Evolutionary conservation across 2,888 invertebrate species (phyloP).

Genomic region (Xestia xanthographa): DNA sequence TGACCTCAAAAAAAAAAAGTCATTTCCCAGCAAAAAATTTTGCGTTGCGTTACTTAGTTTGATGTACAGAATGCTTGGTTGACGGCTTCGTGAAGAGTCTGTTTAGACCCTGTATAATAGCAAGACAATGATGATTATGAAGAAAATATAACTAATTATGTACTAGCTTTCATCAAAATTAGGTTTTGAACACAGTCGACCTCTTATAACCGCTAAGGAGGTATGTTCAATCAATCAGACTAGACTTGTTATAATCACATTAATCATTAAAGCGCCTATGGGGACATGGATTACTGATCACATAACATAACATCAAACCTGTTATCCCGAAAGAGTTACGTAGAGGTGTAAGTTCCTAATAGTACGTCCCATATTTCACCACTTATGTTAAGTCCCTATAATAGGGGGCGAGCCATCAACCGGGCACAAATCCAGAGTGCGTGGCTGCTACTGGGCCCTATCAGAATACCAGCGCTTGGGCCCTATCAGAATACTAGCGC

Average conservation of each 20-base stretch:
- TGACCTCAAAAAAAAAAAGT: too few relatives aligned
- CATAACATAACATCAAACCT: neutral
- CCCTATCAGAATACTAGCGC: too few relatives aligned
- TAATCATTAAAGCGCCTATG: constrained; percentile 1
- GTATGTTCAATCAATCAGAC: constrained; percentile 6
- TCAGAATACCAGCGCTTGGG: too few relatives aligned
- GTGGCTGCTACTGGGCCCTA: neutral
- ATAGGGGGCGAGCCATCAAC: neutral
- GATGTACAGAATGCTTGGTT: too few relatives aligned
- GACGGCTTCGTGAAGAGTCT: too few relatives aligned
- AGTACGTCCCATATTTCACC: neutral
- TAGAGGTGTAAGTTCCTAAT: neutral
- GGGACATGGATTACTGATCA: neutral
- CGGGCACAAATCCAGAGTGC: neutral
- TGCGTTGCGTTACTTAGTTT: too few relatives aligned
- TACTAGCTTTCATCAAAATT: neutral
- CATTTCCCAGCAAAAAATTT: too few relatives aligned
- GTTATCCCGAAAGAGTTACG: too few relatives aligned
- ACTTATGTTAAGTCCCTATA: neutral
- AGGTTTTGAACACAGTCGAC: neutral
- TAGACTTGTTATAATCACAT: constrained; percentile 14
- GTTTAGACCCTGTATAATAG: neutral
- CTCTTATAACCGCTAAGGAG: neutral
- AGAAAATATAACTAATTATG: neutral
- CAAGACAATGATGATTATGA: neutral